Evolutionary conservation across 1,140 invertebrate species (phyloP).

Genomic region (Lepidurus couesii): DNA sequence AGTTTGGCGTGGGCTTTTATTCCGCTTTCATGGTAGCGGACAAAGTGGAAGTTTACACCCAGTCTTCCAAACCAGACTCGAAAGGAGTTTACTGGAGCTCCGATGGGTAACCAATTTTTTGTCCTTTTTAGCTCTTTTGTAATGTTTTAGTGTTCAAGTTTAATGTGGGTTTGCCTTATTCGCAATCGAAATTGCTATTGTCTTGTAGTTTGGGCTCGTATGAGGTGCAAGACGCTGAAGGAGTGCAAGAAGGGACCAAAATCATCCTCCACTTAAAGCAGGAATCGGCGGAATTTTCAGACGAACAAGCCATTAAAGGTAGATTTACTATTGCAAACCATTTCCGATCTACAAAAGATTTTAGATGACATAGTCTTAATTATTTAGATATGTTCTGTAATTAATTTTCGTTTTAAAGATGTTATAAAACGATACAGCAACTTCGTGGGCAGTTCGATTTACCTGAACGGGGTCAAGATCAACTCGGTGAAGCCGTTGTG

Average conservation of each 20-base stretch:
- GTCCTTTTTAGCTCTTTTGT: too few species aligned
- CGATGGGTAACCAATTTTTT: constrained; percentile 62
- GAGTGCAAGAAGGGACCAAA: constrained; percentile 82
- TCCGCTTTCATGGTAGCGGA: constrained; percentile 95
- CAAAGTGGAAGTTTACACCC: constrained; percentile 85
- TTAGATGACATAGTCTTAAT: background rate
- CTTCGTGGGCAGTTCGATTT: constrained; percentile 89
- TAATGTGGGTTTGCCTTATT: constrained; percentile 11
- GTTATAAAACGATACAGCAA: constrained; percentile 96
- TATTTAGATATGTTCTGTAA: constrained; percentile 11
- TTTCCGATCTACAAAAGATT: background rate
- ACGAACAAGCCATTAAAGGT: constrained; percentile 76
- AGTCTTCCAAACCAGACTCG: constrained; percentile 53
- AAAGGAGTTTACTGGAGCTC: constrained; percentile 77
- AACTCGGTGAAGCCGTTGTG: constrained; percentile 87
- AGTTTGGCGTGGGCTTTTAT: constrained; percentile 98
- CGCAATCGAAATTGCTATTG: background rate
- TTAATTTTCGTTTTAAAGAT: constrained; percentile 49
- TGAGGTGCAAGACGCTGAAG: constrained; percentile 77
- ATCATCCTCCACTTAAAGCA: constrained; percentile 84
- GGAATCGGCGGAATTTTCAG: constrained; percentile 79
- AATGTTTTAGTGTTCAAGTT: background rate
- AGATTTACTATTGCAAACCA: constrained; percentile 36
- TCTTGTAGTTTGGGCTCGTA: constrained; percentile 70
- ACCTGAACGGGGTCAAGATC: constrained; percentile 76